Base-by-base conservation (phyloP, 2,888 invertebrate species). In the Drosophila dives region DNA sequence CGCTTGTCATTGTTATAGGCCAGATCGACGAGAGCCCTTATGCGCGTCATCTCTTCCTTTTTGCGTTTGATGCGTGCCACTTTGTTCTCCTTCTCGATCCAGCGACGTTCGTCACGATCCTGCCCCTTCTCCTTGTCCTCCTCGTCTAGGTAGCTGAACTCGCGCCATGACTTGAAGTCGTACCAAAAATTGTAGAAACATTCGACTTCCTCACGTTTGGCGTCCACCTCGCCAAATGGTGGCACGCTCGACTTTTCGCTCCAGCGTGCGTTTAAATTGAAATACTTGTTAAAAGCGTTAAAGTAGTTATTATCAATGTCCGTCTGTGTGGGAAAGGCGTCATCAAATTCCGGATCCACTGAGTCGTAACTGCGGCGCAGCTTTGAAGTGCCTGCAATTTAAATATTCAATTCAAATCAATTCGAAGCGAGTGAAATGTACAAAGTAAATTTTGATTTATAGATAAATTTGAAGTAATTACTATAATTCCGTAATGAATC, bases 41-140 rank as follows among this genome's bases (percentile, higher is more conserved):
- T 96, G 81, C 99, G 94, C 0, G 96, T 94, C 96, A 98, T 98
- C 94, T 99, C 99, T 91, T 99, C 99, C 92, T 99, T 99, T 94
- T 99, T 99, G 91, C 97, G 95, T 91, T 99, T 97, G 40, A 97
- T 96, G 54, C 99, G 94, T 10, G 97, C 98, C 2, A 95, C 96
- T 94, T 98, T 99, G 92, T 99, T 99, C 93, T 98, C 97, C 93
- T 99, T 99, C 91, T 99, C 99, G 91, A 99, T 99, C 97, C 98
- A 99, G 75, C 98, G 95, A 53, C 99, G 94, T 93, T 99, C 99
- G 87, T 99, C 99, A 2, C 99, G 95, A 93, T 97, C 99, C 92
- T 98, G 98, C 1, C 99, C 99, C 90, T 97, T 98, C 91, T 99
- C 99, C 92, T 99, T 99, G 91, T 99, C 99, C 92, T 99, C 99